Evolutionary conservation across 2,113 vertebrate genomes (phyloP).

Genomic region (Sander vitreus): DNA sequence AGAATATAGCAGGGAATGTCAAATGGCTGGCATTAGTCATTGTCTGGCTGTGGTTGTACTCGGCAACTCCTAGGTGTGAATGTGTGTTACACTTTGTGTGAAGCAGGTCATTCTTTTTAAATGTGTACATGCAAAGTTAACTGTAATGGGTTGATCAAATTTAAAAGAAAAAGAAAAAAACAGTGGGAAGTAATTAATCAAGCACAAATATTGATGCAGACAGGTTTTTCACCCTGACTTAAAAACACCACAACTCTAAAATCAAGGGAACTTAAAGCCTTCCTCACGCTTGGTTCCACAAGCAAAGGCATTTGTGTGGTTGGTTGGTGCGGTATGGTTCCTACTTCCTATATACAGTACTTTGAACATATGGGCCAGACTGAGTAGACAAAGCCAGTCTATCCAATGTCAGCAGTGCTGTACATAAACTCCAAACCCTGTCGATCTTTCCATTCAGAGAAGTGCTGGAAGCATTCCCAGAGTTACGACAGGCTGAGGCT

Average conservation of each 20-base stretch:
- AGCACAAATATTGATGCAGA: conserved; percentile 4
- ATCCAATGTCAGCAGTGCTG: conserved; percentile 40
- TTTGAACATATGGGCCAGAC: conserved; percentile 39
- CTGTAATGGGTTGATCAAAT: background rate
- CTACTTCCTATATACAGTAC: conserved; percentile 38
- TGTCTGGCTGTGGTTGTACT: background rate
- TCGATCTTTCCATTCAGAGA: conserved; percentile 59
- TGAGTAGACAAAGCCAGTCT: conserved; percentile 52
- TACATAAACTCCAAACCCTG: conserved; percentile 53
- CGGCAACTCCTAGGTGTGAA: background rate
- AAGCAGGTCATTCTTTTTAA: conserved; percentile 3
- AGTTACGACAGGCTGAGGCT: conserved; percentile 43
- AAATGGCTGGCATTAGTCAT: conserved; percentile 11
- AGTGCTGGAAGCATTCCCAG: conserved; percentile 65
- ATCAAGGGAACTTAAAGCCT: conserved; percentile 4
- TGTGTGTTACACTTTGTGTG: background rate
- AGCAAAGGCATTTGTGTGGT: conserved; percentile 31
- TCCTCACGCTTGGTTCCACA: conserved; percentile 16
- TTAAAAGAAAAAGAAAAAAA: background rate
- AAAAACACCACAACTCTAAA: background rate
- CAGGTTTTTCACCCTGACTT: background rate
- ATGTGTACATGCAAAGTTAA: background rate
- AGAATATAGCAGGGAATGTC: too few relatives aligned
- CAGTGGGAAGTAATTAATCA: conserved; percentile 2
- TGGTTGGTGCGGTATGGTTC: conserved; percentile 28